Evolutionary conservation across 2,888 invertebrate species (phyloP).

Genomic region (Sinotaia quadrata): DNA sequence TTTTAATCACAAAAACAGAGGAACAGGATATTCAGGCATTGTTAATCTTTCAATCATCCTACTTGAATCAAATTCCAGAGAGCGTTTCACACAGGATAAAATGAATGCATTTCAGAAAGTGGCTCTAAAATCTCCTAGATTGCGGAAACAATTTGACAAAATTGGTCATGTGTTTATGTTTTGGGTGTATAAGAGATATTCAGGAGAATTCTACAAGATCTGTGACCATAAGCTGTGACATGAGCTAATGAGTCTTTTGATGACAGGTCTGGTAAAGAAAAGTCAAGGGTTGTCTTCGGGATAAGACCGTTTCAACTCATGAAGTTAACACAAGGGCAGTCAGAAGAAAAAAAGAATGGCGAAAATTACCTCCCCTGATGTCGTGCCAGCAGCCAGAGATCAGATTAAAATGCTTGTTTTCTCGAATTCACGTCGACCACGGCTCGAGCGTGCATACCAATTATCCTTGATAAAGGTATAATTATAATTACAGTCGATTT

Average conservation of each 20-base stretch:
- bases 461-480: slow-evolving; percentile 28
- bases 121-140: not conserved
- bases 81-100: no score
- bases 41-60: no score
- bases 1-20: no score
- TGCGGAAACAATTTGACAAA: slow-evolving; percentile 2
- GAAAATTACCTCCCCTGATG: slow-evolving; percentile 23
- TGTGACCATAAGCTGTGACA: not conserved
- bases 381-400: slow-evolving; percentile 17
- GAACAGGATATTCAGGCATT: no score
- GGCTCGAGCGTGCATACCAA: slow-evolving; percentile 20
- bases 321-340: not conserved
- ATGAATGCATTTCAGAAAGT: no score
- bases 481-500: slow-evolving; percentile 38
- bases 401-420: slow-evolving; percentile 37
- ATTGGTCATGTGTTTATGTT: not conserved
- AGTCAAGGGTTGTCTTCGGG: slow-evolving; percentile 4
- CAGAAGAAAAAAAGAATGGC: not conserved
- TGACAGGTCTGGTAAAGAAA: not conserved
- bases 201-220: not conserved
- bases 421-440: slow-evolving; percentile 29
- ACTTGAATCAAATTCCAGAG: no score
- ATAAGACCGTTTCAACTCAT: not conserved
- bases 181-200: not conserved
- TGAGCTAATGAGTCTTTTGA: not conserved